Base-by-base conservation (phyloP, 1,140 invertebrate species). In the Heliconius nattereri region DNA sequence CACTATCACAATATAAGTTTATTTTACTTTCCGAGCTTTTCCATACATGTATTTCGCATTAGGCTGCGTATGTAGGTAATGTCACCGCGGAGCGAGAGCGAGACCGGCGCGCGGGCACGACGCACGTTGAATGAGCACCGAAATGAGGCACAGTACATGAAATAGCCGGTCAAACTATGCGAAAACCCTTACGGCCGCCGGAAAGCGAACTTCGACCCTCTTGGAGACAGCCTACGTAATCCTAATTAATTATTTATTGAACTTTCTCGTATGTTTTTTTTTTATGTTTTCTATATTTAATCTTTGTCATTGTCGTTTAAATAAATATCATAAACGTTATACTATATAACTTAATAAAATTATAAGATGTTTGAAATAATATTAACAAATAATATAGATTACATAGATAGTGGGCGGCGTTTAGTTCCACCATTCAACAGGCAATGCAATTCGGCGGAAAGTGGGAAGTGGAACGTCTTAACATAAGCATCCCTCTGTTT, bases 91-190 rank as follows among this genome's bases (percentile, higher is more conserved):
- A 84, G 89, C 85, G 86, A 85, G 86, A 86, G 88, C 87, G 88
- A 89, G 87, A 91, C 91, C 85, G 91, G 89, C 92, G 92, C 92
- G 88, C 90, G 89, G 79, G 87, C 91, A 89, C 87, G 91, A 85
- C 91, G 83, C 86, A 85, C 90, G 90, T 87, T 91, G 92, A 94
- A 94, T 94, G 92, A 89, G 83, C 90, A 86, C 92, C 90, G 83
- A 92, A 92, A 90, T 89, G 91, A 89, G 86, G 90, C 87, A 89
- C 90, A 78, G 90, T 91, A 92, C 86, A 91, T 94, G 87, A 94
- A 94, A 94, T 94, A 94, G 90, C 89, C 91, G 86, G 87, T 91
- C 89, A 88, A 92, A 90, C 87, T 91, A 92, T 89, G 92, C 92
- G 91, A 94, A 94, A 94, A 92, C 92, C 91, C 90, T 92, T 92